phyloP scores from a whole-genome alignment of 2,797 vertebrate genomes.

The Hypotaenidia philippensis region DNA sequence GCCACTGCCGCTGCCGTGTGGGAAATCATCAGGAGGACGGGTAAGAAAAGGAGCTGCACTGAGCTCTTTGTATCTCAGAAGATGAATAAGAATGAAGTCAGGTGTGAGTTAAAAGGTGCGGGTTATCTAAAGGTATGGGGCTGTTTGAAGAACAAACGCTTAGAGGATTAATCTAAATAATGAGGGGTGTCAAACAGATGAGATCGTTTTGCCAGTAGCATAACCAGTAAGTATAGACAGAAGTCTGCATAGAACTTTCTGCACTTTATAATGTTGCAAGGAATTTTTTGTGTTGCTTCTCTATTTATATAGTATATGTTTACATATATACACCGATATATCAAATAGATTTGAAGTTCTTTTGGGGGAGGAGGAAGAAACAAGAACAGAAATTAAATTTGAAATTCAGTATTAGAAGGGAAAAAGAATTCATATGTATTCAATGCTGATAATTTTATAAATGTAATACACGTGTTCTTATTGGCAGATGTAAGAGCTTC shows the following conservation, averaged over 20 bases:
- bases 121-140: not conserved
- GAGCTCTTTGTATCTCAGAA: not conserved
- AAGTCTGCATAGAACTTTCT: not conserved
- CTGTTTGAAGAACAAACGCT: not conserved
- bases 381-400: not conserved
- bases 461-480: not conserved
- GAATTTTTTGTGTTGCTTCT: not conserved
- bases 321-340: not conserved
- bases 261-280: not conserved
- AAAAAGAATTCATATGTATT: not conserved
- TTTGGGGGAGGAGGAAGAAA: not conserved
- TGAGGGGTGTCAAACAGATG: not conserved
- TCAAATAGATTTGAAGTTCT: not conserved
- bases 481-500: not conserved
- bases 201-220: not conserved
- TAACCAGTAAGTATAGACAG: not conserved
- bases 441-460: not conserved
- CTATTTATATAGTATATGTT: too few relatives aligned
- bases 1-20: slow-evolving; percentile 93
- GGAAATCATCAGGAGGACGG: slow-evolving; percentile 91
- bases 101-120: not conserved
- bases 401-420: not conserved
- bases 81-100: not conserved
- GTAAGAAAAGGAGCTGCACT: slow-evolving; percentile 61
- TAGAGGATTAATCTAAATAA: not conserved